Conservation (phyloP, 1,140 invertebrate genomes). For the Trichonephila inaurata region DNA sequence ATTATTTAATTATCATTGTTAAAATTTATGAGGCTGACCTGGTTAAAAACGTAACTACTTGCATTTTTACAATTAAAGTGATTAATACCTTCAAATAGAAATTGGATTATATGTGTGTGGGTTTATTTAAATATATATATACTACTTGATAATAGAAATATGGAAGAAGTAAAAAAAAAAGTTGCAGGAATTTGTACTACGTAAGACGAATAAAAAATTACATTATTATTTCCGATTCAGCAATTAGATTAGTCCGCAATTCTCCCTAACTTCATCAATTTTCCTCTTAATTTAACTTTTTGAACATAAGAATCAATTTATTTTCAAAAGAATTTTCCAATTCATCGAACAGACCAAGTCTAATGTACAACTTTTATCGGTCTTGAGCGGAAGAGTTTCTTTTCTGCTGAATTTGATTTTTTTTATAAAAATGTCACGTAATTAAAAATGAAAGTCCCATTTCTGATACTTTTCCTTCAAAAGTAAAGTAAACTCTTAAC, state of each 20-base stretch:
- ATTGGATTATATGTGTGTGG: neutral
- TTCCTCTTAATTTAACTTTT: conserved; percentile 35
- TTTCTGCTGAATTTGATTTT: neutral
- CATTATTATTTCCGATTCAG: conserved; percentile 31
- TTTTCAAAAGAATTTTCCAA: conserved; percentile 38
- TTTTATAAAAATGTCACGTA: neutral
- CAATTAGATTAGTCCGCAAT: conserved; percentile 13
- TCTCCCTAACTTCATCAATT: conserved; percentile 21
- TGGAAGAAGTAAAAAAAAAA: neutral
- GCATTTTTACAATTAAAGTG: neutral
- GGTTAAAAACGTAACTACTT: no score
- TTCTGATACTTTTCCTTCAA: conserved; percentile 4
- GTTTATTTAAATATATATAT: neutral
- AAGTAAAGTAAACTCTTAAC: conserved; percentile 15
- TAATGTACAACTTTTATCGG: conserved; percentile 19
- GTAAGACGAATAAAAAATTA: neutral
- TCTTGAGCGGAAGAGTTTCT: conserved; percentile 17
- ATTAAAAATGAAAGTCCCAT: conserved; percentile 23
- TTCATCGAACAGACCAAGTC: neutral
- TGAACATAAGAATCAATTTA: conserved; percentile 28
- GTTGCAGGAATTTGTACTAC: neutral
- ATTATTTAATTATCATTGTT: no score
- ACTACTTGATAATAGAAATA: neutral
- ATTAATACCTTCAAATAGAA: neutral
- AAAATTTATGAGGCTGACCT: no score